Evolutionary conservation across 2,888 invertebrate species (phyloP), one percentile per base, ranked within the genome.

Genomic region (Alitta virens): DNA sequence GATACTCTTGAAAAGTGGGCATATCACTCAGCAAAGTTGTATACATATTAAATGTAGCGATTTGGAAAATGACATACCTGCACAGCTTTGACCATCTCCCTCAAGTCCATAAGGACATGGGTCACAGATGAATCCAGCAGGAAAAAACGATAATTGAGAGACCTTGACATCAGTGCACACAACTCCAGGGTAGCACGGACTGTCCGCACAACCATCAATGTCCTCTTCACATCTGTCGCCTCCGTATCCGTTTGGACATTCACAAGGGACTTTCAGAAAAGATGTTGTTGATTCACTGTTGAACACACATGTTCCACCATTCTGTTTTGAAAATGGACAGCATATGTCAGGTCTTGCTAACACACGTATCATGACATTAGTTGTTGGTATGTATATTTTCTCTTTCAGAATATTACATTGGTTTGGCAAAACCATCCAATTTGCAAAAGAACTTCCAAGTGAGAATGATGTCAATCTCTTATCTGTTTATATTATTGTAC

Each of bases 201-300:
- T 23, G 52, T 16, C 40, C 9, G 18, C 40, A 23, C 59, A 62
- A 1, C 71, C 72, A 58, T 74, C 74, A 9, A 63, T 67, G 49
- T 74, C 74, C 5, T 23, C 59, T 38, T 72, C 67, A 70, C 74
- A 74, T 40, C 64, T 65, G 0, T 40, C 33, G 12, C 74, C 72
- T 18, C 60, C 66, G 57, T 66, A 70, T 12, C 71, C 73, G 2
- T 64, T 23, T 1, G 67, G 18, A 64, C 74, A 74, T 21, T 63
- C 43, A 62, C 74, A 74, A 0, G 72, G 70, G 12, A 72, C 71
- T 3, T 16, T 26, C 46, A 18, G 7, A n/a, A 46, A 21, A 46
- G 46, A 46, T 5, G 46, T 5, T 46, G 18, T 21, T 21, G 46
- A 18, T 5, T 46, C 46, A 18, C 7, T 5, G 16, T 5, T 21